These are phyloP conservation scores for Drosophila pseudoananassae DNA, from an alignment of 1,140 invertebrate genomes.

Conservation along the genomic window DNA sequence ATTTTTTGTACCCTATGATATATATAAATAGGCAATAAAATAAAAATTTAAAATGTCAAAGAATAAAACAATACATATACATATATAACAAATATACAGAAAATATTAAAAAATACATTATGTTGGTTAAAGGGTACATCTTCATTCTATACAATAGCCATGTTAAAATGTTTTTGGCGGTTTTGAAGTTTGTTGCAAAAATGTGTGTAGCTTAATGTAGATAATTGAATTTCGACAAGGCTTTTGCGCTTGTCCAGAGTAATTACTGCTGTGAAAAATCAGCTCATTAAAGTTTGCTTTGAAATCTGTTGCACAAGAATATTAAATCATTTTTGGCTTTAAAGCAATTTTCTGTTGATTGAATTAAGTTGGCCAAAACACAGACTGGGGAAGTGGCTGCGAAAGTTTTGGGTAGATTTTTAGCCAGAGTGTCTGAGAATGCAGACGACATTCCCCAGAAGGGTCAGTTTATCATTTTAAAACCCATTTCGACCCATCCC, in stretches of 20 bases:
- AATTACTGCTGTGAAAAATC: slow-evolving; percentile 46
- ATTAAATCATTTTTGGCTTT: slow-evolving; percentile 42
- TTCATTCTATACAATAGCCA: background rate
- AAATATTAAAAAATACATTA: background rate
- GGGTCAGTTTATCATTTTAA: slow-evolving; percentile 50
- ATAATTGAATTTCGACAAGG: slow-evolving; percentile 37
- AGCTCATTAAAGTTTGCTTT: slow-evolving; percentile 49
- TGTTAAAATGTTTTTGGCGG: background rate
- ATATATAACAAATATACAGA: too few species aligned
- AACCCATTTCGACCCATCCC: slow-evolving; percentile 15
- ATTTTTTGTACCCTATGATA: background rate
- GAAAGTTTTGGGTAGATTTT: slow-evolving; percentile 50
- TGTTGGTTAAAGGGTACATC: background rate
- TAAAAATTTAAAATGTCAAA: background rate
- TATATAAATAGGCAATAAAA: background rate
- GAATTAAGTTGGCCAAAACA: slow-evolving; percentile 47
- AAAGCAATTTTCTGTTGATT: slow-evolving; percentile 37
- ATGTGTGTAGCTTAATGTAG: slow-evolving; percentile 23
- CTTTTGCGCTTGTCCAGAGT: slow-evolving; percentile 25
- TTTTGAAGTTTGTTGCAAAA: slow-evolving; percentile 2
- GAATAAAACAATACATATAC: too few species aligned
- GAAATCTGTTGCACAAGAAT: slow-evolving; percentile 37
- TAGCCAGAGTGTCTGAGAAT: slow-evolving; percentile 44
- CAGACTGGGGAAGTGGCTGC: slow-evolving; percentile 26
- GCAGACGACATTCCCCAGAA: slow-evolving; percentile 39